Evolutionary conservation across 2,888 invertebrate genomes (phyloP).

Genomic region (Drosophila acutilabella): DNA sequence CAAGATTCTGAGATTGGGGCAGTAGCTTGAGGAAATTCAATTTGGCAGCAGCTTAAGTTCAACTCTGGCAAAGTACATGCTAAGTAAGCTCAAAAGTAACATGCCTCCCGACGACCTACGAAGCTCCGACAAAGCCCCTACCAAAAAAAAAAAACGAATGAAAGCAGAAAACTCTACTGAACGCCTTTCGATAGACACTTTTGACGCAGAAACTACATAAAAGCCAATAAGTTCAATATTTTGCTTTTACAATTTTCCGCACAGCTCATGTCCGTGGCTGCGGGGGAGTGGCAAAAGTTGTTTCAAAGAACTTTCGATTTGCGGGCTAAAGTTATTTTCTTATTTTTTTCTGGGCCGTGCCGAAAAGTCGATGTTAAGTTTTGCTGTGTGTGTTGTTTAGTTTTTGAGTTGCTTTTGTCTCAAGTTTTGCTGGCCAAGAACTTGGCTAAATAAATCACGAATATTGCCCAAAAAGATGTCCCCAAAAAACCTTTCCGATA

Average conservation of each 20-base stretch:
- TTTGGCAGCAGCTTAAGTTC: slow-evolving; percentile 75
- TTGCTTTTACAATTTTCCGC: slow-evolving; percentile 68
- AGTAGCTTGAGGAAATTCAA: slow-evolving; percentile 63
- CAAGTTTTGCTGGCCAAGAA: slow-evolving; percentile 46
- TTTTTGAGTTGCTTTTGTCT: slow-evolving; percentile 53
- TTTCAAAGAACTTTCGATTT: slow-evolving; percentile 11
- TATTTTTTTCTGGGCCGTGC: slow-evolving; percentile 42
- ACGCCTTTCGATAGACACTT: slow-evolving; percentile 60
- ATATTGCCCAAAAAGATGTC: slow-evolving; percentile 2
- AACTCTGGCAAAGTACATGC: slow-evolving; percentile 73
- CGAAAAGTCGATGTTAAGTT: slow-evolving; percentile 70
- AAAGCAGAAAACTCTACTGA: slow-evolving; percentile 12
- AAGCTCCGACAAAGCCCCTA: background rate
- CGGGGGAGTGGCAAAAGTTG: background rate
- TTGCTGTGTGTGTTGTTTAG: slow-evolving; percentile 59
- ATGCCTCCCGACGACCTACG: slow-evolving; percentile 27
- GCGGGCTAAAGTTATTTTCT: slow-evolving; percentile 37
- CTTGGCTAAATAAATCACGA: slow-evolving; percentile 61
- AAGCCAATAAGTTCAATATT: slow-evolving; percentile 82
- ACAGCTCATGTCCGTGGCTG: slow-evolving; percentile 1
- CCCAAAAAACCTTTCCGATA: slow-evolving; percentile 5
- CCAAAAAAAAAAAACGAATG: slow-evolving; percentile 11
- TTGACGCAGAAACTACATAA: slow-evolving; percentile 74
- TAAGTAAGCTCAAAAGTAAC: slow-evolving; percentile 79
- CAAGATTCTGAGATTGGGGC: slow-evolving; percentile 49